A percentile compares a stretch with the other conserved stretches of the same genome.
Evolutionary conservation across 64 coral and sea anemone species (phyloP).

Genomic region (Stylophora pistillata): DNA sequence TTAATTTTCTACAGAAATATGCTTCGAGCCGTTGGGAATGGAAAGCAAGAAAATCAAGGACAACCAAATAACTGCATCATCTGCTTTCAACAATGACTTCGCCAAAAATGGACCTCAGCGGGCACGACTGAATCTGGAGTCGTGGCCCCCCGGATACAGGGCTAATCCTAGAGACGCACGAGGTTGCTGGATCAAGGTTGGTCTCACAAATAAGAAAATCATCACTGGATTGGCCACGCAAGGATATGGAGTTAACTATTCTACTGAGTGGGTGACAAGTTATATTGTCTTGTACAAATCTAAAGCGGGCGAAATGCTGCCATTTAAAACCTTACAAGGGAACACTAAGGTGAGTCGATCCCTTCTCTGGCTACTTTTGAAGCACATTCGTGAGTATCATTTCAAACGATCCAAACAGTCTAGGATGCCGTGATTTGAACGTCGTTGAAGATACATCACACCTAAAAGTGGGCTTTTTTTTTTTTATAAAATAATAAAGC

Average conservation of each 20-base stretch:
- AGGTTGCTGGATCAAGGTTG: conserved; percentile 11
- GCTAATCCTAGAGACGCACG: neutral
- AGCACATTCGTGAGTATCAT: too few relatives aligned
- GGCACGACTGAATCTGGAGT: neutral
- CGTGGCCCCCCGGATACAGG: conserved; percentile 19
- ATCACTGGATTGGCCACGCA: conserved; percentile 48
- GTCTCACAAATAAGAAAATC: neutral
- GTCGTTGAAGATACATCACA: too few relatives aligned
- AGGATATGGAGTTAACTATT: conserved; percentile 24
- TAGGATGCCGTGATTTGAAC: too few relatives aligned
- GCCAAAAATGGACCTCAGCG: conserved; percentile 27
- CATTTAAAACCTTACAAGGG: conserved; percentile 5
- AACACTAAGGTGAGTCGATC: neutral
- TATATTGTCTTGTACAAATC: conserved; percentile 20
- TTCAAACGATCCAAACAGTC: too few relatives aligned
- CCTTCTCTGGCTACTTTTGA: neutral
- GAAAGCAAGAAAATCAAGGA: conserved; percentile 14
- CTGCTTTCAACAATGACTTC: conserved; percentile 17
- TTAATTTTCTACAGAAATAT: neutral
- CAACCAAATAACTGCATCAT: conserved; percentile 5
- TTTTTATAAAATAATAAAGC: too few relatives aligned
- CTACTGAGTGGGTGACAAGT: conserved; percentile 32
- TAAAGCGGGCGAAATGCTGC: neutral
- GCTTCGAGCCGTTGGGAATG: conserved; percentile 12
- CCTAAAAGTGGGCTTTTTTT: too few relatives aligned